A percentile compares a stretch with the other conserved stretches of the same genome.
Evolutionary conservation across 2,113 vertebrate genomes (phyloP).

Genomic region (Thymallus thymallus): DNA sequence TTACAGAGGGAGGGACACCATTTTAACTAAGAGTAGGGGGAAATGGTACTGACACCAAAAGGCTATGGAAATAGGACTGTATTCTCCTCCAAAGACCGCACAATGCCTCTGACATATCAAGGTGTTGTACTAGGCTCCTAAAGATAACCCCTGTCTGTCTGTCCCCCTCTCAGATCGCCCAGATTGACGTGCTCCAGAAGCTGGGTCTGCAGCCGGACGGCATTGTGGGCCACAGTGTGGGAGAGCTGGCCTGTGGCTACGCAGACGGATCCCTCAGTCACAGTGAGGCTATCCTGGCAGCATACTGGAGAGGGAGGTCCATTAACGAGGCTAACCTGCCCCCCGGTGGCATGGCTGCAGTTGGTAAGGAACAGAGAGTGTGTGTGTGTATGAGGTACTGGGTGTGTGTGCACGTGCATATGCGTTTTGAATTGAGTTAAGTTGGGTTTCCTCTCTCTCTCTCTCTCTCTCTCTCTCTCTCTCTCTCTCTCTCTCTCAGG

Average conservation of each 20-base stretch:
- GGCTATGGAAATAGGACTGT: too few relatives aligned
- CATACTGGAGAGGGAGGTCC: slow-evolving; percentile 92
- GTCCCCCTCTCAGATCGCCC: slow-evolving; percentile 80
- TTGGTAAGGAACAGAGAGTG: slow-evolving; percentile 76
- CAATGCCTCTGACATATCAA: too few relatives aligned
- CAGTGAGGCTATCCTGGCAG: slow-evolving; percentile 82
- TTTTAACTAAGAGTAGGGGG: too few relatives aligned
- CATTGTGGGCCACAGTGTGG: slow-evolving; percentile 92
- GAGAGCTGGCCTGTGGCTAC: slow-evolving; percentile 94
- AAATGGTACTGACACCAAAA: too few relatives aligned
- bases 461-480: too few relatives aligned
- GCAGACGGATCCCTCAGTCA: slow-evolving; percentile 88
- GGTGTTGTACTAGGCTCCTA: too few relatives aligned
- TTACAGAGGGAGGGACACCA: not conserved
- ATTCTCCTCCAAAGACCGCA: not conserved
- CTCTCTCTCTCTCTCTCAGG: slow-evolving; percentile 65
- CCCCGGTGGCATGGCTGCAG: slow-evolving; percentile 90
- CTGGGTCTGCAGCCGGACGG: slow-evolving; percentile 87
- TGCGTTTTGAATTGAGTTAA: not conserved
- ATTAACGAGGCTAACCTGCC: slow-evolving; percentile 89
- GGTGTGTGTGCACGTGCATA: too few relatives aligned
- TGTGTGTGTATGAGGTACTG: not conserved
- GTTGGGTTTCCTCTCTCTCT: not conserved
- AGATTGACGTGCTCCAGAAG: slow-evolving; percentile 85
- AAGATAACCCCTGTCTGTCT: not conserved